phyloP scores from a whole-genome alignment of 2,113 vertebrate species.

The Pachyramphus minor region DNA sequence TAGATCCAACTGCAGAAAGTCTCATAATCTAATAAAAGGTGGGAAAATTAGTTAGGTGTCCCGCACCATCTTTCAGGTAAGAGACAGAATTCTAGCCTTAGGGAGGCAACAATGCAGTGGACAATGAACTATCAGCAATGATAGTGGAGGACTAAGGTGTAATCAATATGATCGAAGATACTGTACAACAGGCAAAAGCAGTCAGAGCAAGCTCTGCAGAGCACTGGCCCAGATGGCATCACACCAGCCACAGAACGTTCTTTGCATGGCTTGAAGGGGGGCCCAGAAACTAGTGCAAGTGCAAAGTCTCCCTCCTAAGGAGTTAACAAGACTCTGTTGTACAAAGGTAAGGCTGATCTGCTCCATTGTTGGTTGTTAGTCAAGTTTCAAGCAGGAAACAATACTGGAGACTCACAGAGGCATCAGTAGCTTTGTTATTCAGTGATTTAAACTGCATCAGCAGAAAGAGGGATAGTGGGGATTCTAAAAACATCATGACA shows the following conservation, averaged over 20 bases:
- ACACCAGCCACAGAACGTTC: not conserved
- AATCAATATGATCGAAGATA: not conserved
- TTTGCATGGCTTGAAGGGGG: accelerated
- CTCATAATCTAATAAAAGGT: not conserved
- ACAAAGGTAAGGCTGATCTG: not conserved
- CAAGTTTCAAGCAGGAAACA: not conserved
- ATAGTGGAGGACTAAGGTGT: not conserved
- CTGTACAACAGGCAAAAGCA: not conserved
- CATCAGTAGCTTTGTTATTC: not conserved
- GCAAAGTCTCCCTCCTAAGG: not conserved
- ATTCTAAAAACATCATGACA: not conserved
- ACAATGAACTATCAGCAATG: not conserved
- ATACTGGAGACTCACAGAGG: not conserved
- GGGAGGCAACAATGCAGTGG: not conserved
- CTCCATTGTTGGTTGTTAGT: not conserved
- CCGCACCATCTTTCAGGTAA: not conserved
- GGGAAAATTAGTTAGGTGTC: not conserved
- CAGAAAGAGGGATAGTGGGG: not conserved
- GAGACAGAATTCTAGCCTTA: not conserved
- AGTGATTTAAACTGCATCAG: not conserved
- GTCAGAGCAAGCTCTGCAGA: not conserved
- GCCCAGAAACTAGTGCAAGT: not conserved
- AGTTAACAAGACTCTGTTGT: not conserved
- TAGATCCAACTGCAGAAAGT: not conserved
- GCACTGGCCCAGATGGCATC: not conserved